These are phyloP conservation scores for Tachina fera DNA, from an alignment of 2,888 invertebrate species.

Conservation along the genomic window DNA sequence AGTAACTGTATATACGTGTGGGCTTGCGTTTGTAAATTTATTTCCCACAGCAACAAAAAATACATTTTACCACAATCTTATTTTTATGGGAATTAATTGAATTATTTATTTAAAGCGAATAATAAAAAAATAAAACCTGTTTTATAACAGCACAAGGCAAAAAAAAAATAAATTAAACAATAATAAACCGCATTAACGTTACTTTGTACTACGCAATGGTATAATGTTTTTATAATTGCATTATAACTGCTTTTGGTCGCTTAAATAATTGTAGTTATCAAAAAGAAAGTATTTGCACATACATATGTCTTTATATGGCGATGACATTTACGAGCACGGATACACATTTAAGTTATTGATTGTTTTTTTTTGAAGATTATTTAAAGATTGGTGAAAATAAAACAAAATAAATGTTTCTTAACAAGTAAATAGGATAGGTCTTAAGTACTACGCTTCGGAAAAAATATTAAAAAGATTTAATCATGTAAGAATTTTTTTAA, in stretches of 20 bases:
- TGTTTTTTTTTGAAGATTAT: too few species aligned
- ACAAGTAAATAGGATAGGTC: too few species aligned
- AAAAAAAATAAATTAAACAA: background rate
- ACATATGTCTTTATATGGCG: background rate
- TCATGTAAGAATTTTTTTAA: too few species aligned
- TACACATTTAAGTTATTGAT: background rate
- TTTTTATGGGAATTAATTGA: slow-evolving; percentile 56
- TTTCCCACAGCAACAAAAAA: slow-evolving; percentile 9
- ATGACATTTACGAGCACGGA: background rate
- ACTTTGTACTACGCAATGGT: background rate
- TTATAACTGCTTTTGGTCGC: slow-evolving; percentile 28
- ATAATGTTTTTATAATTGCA: slow-evolving; percentile 23
- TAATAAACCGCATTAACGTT: slow-evolving; percentile 18
- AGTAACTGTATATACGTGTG: background rate
- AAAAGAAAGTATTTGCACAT: slow-evolving; percentile 23
- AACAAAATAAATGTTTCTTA: too few species aligned
- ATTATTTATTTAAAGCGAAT: slow-evolving; percentile 48
- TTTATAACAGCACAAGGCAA: background rate
- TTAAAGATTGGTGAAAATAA: too few species aligned
- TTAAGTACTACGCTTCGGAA: too few species aligned
- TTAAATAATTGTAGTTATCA: slow-evolving; percentile 40
- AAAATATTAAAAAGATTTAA: too few species aligned
- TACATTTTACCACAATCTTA: slow-evolving; percentile 49
- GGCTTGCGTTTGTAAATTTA: background rate
- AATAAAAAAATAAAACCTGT: slow-evolving; percentile 3